Evolutionary conservation across 1,140 invertebrate species (phyloP).

Genomic region (Atta cephalotes): DNA sequence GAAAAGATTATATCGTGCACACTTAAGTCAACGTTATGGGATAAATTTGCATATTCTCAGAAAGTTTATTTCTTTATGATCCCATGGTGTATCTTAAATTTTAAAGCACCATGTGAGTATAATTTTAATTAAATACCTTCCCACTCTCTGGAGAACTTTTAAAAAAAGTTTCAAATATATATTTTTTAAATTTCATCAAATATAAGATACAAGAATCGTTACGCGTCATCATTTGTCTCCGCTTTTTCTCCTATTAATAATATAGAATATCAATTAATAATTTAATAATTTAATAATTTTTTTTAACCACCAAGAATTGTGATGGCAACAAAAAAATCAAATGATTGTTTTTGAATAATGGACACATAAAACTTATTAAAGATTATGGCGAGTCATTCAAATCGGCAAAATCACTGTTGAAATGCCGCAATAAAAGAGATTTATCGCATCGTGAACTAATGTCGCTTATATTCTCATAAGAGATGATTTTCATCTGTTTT

Average conservation of each 20-base stretch:
- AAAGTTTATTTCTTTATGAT: constrained; percentile 57
- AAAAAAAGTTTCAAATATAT: neutral
- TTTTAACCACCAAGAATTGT: neutral
- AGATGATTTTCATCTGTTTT: constrained; percentile 21
- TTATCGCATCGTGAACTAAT: constrained; percentile 52
- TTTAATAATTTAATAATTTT: neutral
- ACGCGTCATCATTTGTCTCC: neutral
- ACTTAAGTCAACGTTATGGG: constrained; percentile 41
- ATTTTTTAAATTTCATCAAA: constrained; percentile 8
- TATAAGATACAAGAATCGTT: neutral
- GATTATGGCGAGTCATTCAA: constrained; percentile 60
- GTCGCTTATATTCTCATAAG: constrained; percentile 35
- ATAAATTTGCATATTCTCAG: constrained; percentile 54
- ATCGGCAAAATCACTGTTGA: constrained; percentile 40
- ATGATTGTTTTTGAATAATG: constrained; percentile 47
- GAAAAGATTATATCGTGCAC: constrained; percentile 48
- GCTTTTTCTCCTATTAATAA: no score
- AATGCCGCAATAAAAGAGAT: constrained; percentile 65
- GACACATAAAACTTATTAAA: constrained; percentile 42
- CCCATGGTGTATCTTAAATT: constrained; percentile 46
- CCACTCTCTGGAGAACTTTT: neutral
- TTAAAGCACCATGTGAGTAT: constrained; percentile 32
- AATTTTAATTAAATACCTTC: constrained; percentile 49
- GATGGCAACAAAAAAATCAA: constrained; percentile 21
- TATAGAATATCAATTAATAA: neutral